Evolutionary conservation across 2,888 invertebrate species (phyloP), one percentile per base, ranked within the genome.

Genomic region (Lasioglossum villosulum): DNA sequence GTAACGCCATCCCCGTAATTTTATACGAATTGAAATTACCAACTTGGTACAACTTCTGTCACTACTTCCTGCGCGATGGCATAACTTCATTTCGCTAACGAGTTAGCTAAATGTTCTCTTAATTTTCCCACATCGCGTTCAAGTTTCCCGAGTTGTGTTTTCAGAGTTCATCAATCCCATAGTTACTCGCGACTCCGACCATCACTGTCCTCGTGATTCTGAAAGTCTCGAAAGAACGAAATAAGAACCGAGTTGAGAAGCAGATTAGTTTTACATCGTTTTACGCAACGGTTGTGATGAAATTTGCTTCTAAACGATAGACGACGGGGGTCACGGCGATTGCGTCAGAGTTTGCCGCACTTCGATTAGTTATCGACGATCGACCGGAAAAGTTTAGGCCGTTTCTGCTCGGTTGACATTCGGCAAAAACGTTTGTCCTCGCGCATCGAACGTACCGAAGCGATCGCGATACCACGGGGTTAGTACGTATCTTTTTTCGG

Each of bases 1-100:
- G 27, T 30, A 82, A 78, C 34, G 42, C n/a, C 76, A 27, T 45
- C 30, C 30, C 12, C 34, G 27, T 84, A 78, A 84, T 56, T 82
- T 72, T 39, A 70, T 48, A 45, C 34, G 37, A 42, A 52, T 75
- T 45, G 45, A 48, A 79, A 63, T 75, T 84, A 56, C 34, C 39
- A 66, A 75, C 37, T 75, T n/a, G 6, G 12, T 63, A 14, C 42
- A 78, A 74, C 70, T 77, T 84, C 16, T 66, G 19, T 77, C 48
- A 59, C 37, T 52, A 27, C 56, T 82, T 59, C 71, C 63, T 23
- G 27, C 48, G 59, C 63, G 0, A 5, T 63, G 63, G 16, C 30
- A 39, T 73, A 59, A 34, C 74, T 74, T 71, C 74, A 34, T 75
- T 75, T 63, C 42, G 30, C 66, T 84, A 84, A 84, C 84, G 74